phyloP scores from a whole-genome alignment of 2,797 vertebrate species.

The Clamator glandarius region DNA sequence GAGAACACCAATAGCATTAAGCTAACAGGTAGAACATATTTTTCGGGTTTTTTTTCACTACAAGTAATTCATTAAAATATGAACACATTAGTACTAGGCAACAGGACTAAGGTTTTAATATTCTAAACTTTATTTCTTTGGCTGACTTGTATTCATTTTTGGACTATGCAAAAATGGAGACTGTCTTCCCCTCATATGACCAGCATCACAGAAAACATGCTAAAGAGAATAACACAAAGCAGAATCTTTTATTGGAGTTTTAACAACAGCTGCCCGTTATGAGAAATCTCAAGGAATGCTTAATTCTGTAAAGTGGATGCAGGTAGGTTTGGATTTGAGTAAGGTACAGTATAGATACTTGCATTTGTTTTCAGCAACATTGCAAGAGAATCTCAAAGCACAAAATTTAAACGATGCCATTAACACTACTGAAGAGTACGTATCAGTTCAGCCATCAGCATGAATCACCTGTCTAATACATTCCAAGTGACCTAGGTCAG shows the following conservation, averaged over 20 bases:
- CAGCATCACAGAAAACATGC: background rate
- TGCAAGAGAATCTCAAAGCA: background rate
- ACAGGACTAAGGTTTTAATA: background rate
- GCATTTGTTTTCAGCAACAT: background rate
- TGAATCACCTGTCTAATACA: background rate
- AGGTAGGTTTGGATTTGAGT: background rate
- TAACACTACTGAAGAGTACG: accelerated
- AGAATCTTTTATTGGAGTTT: background rate
- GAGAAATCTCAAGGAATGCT: background rate
- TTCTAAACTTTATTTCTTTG: background rate
- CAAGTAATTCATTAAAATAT: background rate
- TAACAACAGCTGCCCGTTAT: background rate
- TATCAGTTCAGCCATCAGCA: background rate
- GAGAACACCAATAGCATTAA: background rate
- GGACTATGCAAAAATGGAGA: background rate
- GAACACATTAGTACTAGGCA: background rate
- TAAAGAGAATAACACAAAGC: background rate
- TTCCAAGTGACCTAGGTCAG: background rate
- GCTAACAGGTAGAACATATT: background rate
- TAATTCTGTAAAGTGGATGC: accelerated
- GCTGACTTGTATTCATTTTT: background rate
- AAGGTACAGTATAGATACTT: background rate
- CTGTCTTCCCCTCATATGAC: background rate
- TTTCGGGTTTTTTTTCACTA: background rate
- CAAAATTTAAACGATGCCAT: background rate